phyloP scores from a whole-genome alignment of 2,113 vertebrate species.

The Gymnocephalus cernua region DNA sequence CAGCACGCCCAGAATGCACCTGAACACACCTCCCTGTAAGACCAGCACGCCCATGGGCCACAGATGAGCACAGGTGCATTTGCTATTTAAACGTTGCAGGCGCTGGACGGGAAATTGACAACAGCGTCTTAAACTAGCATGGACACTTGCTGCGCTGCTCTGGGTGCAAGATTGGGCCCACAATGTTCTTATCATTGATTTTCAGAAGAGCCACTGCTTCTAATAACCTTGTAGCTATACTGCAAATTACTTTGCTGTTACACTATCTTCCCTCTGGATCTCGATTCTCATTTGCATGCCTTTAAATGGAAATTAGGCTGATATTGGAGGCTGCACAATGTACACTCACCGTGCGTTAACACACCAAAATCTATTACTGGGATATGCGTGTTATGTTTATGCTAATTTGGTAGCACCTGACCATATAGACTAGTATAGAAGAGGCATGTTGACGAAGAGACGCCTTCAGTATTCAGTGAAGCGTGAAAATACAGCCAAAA shows the following conservation, averaged over 20 bases:
- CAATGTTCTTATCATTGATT: conserved; percentile 27
- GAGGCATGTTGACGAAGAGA: conserved; percentile 29
- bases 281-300: conserved; percentile 39
- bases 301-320: conserved; percentile 56
- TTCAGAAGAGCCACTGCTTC: conserved; percentile 10
- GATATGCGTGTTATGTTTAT: conserved; percentile 55
- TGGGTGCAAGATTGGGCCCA: too few species aligned
- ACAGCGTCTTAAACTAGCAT: too few species aligned
- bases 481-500: conserved; percentile 21
- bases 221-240: conserved; percentile 50
- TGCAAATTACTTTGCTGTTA: conserved; percentile 29
- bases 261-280: conserved; percentile 14
- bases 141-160: too few species aligned
- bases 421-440: neutral
- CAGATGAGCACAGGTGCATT: too few species aligned
- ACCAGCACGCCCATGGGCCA: too few species aligned
- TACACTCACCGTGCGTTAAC: conserved; percentile 10
- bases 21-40: too few species aligned
- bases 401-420: conserved; percentile 52
- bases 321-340: conserved; percentile 12
- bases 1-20: too few species aligned
- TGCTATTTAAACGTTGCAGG: too few species aligned
- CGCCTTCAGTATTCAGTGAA: conserved; percentile 31
- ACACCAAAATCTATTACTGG: conserved; percentile 52
- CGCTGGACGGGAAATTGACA: too few species aligned